Percentiles rank a stretch among this genome's conserved stretches.
Evolutionary conservation across 2,888 invertebrate species (phyloP).

Genomic region (Parnassius smintheus): DNA sequence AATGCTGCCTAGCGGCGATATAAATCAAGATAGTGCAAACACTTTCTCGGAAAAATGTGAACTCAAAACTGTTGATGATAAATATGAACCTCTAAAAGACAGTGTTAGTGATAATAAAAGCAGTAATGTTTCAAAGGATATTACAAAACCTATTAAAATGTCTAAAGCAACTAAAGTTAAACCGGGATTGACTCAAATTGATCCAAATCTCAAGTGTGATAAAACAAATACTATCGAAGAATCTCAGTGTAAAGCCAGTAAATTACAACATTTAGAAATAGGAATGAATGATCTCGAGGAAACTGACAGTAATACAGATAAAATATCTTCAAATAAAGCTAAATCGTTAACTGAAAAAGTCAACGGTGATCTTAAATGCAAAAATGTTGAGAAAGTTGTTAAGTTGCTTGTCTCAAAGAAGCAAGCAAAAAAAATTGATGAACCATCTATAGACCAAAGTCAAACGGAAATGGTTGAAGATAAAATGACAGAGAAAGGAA

Average conservation of each 20-base stretch:
- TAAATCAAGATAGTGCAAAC: slow-evolving; percentile 37
- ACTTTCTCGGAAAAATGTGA: slow-evolving; percentile 33
- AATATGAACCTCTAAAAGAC: slow-evolving; percentile 28
- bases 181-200: slow-evolving; percentile 20
- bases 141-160: slow-evolving; percentile 28
- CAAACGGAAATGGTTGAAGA: slow-evolving; percentile 28
- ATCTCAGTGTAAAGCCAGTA: slow-evolving; percentile 25
- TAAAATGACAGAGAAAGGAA: slow-evolving; percentile 30
- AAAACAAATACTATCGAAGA: slow-evolving; percentile 24
- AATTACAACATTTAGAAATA: slow-evolving; percentile 16
- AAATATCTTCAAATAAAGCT: slow-evolving; percentile 25
- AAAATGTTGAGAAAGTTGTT: slow-evolving; percentile 40
- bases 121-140: slow-evolving; percentile 13
- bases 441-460: slow-evolving; percentile 15
- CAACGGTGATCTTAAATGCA: slow-evolving; percentile 35
- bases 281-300: slow-evolving; percentile 21
- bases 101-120: slow-evolving; percentile 27
- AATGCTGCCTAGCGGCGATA: slow-evolving; percentile 38
- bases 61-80: slow-evolving; percentile 26
- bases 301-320: slow-evolving; percentile 22
- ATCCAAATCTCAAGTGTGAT: slow-evolving; percentile 26
- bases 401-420: slow-evolving; percentile 42
- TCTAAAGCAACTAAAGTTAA: slow-evolving; percentile 24
- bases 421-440: slow-evolving; percentile 30
- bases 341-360: slow-evolving; percentile 30